Base-by-base conservation (phyloP, 2,797 vertebrate species). In the Nasua narica region DNA sequence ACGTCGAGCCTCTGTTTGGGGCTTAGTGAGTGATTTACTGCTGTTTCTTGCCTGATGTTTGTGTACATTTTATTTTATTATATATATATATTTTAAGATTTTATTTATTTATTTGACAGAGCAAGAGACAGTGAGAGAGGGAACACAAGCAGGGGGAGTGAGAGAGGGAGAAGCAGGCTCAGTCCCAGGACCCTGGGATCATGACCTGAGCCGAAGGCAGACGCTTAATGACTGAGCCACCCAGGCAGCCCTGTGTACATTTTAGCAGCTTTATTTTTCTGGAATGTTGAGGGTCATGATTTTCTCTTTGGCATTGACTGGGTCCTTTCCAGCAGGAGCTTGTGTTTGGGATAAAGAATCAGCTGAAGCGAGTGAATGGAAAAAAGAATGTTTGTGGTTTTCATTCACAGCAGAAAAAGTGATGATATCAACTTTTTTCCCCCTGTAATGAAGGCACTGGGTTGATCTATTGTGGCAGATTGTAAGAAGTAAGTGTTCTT, bases 361-460 rank as follows among this genome's bases (percentile, higher is more conserved):
- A 52, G 83, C 70, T 93, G 77, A 90, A 93, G 54, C 27, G 76
- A 70, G 19, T 89, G 54, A 83, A 85, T 77, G 65, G 84, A 76
- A 87, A 96, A 83, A 85, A 90, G 67, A 86, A 65, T 78, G 54
- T 86, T 67, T 95, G 46, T 97, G 91, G 87, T 90, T 94, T 97
- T 90, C 87, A 88, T 88, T 88, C 90, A 92, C 83, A 90, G 54
- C 76, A 60, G 94, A 77, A 77, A 93, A 95, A 89, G 54, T 70
- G 82, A 84, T 54, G n/a, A 72, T 81, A 32, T 58, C 60, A 62
- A 50, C 89, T 5, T 6, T 7, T 27, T 0, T 1, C 23, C 19
- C 70, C 19, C 19, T 14, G 19, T 23, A 35, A 48, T 14, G 56
- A 91, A 79, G 65, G 76, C 56, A 11, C 7, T 78, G 46, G 46